A percentile compares a stretch with the other conserved stretches of the same genome.
Conservation (phyloP, 2,888 invertebrate species). For the Lapara coniferarum region DNA sequence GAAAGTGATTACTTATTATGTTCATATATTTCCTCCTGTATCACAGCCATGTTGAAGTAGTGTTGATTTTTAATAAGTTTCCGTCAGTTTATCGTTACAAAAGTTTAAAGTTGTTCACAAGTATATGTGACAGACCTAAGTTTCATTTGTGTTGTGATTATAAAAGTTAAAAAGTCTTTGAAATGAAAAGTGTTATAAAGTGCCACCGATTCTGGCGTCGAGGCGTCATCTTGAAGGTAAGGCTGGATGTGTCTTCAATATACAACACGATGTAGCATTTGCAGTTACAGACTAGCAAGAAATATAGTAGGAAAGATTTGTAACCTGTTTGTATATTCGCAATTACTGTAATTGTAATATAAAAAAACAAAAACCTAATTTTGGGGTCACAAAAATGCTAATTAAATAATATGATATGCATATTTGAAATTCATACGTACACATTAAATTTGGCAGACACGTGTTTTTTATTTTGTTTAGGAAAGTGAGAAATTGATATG, state of each 20-base stretch:
- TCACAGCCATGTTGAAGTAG: constrained; percentile 84
- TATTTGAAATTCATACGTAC: no score
- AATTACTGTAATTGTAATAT: background rate
- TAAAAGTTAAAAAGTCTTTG: constrained; percentile 77
- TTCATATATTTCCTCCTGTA: constrained; percentile 81
- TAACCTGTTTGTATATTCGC: background rate
- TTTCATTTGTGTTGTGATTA: constrained; percentile 81
- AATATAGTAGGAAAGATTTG: background rate
- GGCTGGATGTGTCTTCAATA: constrained; percentile 82
- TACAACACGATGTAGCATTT: constrained; percentile 78
- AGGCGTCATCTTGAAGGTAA: constrained; percentile 82
- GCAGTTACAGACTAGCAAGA: constrained; percentile 26
- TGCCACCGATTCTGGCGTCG: constrained; percentile 81
- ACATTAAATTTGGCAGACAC: background rate
- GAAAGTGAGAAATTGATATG: background rate
- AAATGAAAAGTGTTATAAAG: constrained; percentile 83
- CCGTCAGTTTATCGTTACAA: constrained; percentile 75
- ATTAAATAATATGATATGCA: background rate
- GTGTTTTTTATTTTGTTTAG: background rate
- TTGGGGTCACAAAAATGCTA: background rate
- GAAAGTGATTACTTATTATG: constrained; percentile 80
- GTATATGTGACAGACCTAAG: constrained; percentile 82
- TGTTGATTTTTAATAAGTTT: constrained; percentile 80
- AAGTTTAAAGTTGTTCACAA: constrained; percentile 81
- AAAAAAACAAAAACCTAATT: no score